Conservation (phyloP, 2,113 vertebrate species). For the Bettongia penicillata region DNA sequence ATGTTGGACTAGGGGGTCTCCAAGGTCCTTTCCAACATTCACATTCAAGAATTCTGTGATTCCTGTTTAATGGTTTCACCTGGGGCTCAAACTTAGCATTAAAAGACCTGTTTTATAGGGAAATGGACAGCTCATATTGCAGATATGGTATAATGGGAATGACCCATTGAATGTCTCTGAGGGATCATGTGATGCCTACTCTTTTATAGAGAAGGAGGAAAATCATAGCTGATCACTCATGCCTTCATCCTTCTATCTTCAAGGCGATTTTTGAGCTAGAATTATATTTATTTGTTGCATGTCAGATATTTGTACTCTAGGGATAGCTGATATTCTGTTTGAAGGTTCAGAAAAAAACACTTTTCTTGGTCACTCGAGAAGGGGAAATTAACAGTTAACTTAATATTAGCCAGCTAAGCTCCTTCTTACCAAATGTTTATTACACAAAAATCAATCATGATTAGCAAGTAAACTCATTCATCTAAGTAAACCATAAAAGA, state of each 20-base stretch:
- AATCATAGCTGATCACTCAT: background rate
- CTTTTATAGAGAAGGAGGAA: background rate
- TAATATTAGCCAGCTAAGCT: background rate
- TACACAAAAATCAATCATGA: background rate
- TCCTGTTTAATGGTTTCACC: background rate
- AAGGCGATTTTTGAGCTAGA: background rate
- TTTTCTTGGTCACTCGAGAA: background rate
- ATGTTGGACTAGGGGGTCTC: background rate
- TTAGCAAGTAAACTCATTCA: background rate
- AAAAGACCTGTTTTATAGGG: background rate
- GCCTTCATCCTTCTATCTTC: background rate
- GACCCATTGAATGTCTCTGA: background rate
- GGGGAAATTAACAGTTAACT: background rate
- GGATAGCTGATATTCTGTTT: background rate
- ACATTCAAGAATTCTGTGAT: background rate
- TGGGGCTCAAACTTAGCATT: background rate
- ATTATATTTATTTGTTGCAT: background rate
- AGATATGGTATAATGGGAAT: background rate
- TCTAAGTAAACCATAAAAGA: background rate
- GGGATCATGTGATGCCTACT: background rate
- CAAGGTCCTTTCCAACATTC: background rate
- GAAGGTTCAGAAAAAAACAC: background rate
- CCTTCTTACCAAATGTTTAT: background rate
- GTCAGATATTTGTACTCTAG: background rate
- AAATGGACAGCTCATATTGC: background rate